Base-by-base conservation (phyloP, 2,888 invertebrate species). In the Eupithecia abbreviata region DNA sequence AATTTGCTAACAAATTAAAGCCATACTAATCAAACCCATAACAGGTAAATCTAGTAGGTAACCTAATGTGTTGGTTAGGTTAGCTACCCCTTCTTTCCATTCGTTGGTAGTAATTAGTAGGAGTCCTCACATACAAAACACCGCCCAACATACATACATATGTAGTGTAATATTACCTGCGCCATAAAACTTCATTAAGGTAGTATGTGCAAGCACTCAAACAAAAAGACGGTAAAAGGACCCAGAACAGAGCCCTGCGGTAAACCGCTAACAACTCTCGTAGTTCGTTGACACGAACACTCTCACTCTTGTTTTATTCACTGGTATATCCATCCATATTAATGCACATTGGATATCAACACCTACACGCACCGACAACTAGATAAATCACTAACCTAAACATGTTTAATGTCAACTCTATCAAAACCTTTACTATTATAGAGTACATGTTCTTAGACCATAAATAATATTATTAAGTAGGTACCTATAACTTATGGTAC, bases 231-330 rank as follows among this genome's bases (percentile, higher is more conserved):
- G 76, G 72, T 81, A 80, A 78, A 72, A 79, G 85, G 85, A 80
- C 85, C 86, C 79, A 88, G 86, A 81, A 82, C 82, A 81, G 84
- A 78, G 81, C 88, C 87, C 85, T 90, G 90, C 80, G 91, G 90
- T 90, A 86, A 85, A 87, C 91, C 90, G 85, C 90, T 87, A 88
- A 89, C 85, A 84, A 84, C 85, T 81, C 79, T 75, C 81, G 73
- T 79, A 86, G 89, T 89, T 90, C 87, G 82, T 88, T 87, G 89
- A 89, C 90, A 88, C 83, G 79, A 83, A 82, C 81, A 88, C 88
- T 88, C 87, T 89, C 87, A 82, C 86, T 88, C 85, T 88, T 83
- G 84, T 83, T 83, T 77, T 80, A 82, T 83, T 82, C 76, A 79
- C 76, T 75, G 80, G 70, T 77, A 73, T 78, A 79, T 77, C 72